These are phyloP conservation scores for Psittacula derbiana DNA, from an alignment of 2,797 vertebrate species.

Conservation along the genomic window DNA sequence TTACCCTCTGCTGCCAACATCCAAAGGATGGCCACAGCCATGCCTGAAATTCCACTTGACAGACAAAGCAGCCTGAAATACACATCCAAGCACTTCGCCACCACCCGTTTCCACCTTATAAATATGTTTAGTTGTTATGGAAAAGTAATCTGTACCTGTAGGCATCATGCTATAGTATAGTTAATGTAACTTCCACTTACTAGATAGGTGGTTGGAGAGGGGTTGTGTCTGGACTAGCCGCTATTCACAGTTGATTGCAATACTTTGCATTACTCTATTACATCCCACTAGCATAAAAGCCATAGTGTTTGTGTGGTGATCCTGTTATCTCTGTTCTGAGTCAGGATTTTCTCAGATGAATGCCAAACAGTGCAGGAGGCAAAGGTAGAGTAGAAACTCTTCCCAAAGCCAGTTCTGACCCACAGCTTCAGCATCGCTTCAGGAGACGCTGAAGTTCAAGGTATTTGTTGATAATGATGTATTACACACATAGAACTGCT, in stretches of 20 bases:
- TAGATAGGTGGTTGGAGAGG: neutral
- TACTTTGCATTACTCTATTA: neutral
- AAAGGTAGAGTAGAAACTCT: neutral
- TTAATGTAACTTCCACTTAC: neutral
- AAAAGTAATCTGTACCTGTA: neutral
- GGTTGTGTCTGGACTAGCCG: neutral
- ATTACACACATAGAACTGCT: neutral
- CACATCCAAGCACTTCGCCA: neutral
- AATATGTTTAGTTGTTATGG: neutral
- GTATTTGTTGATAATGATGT: neutral
- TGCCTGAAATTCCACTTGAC: neutral
- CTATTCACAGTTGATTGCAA: neutral
- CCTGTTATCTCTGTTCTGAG: neutral
- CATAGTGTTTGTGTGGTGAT: neutral
- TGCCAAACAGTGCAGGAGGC: neutral
- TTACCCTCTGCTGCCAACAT: neutral
- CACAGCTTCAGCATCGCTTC: neutral
- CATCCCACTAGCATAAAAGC: neutral
- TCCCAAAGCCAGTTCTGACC: constrained; percentile 6
- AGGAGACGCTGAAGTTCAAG: neutral
- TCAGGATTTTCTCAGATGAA: neutral
- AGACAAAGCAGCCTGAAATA: neutral
- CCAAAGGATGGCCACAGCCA: neutral
- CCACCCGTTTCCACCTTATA: neutral
- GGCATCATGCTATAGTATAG: neutral